Base-by-base conservation (phyloP, 2,113 vertebrate species). In the Amazona vittata region DNA sequence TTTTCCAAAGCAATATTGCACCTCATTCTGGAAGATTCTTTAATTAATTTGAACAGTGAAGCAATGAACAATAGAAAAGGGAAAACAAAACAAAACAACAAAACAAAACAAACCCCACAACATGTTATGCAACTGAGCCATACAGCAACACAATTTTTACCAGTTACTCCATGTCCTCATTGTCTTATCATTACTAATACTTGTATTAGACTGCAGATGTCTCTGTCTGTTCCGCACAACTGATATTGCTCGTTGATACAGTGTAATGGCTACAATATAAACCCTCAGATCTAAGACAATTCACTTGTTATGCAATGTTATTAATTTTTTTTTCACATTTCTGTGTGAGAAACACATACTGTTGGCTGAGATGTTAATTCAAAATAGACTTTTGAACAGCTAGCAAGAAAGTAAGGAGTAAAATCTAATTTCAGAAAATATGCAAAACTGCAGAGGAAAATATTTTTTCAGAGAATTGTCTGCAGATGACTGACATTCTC, bases 11-110 rank as follows among this genome's bases (percentile, higher is more conserved):
- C 82, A 96, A 77, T 63, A 60, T 1, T 94, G 46, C 74, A 91
- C 71, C 80, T 97, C 90, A 50, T 94, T 97, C 92, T 79, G 64
- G 79, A 96, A 96, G 83, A 43, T 85, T 95, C 94, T 78, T 91
- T 97, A 97, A 96, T 97, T 96, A 96, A 96, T 97, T 94, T 86
- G 89, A 95, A 96, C 49, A 64, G 74, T 71, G 59, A 94, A 96
- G 74, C 70, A 50, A 49, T 69, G 77, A 50, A 94, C 96, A 94
- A 94, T 87, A 93, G 91, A 63, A 59, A 59, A 24, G 6, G 13
- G 20, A n/a, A 22, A 35, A 33, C 33, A 59, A n/a, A 59, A 9
- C 31, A 59, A 59, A 59, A 59, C 12, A 53, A 53, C 9, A 59
- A 59, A 59, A 59, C 9, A 22, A n/a, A 57, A 33, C 11, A 5